phyloP scores from a whole-genome alignment of 2,888 invertebrate species.

The Diplolepis rosae region DNA sequence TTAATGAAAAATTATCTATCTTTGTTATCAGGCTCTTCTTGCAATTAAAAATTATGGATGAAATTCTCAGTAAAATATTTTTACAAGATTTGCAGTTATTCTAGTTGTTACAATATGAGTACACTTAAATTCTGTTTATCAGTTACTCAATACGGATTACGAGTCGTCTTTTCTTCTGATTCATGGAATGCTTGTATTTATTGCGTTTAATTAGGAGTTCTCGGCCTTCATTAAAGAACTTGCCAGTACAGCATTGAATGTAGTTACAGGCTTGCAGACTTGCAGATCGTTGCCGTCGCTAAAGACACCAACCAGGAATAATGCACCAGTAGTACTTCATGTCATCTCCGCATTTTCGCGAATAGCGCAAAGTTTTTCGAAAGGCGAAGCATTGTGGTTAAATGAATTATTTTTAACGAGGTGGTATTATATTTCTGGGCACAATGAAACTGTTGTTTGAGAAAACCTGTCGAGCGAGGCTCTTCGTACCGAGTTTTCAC shows the following conservation, averaged over 20 bases:
- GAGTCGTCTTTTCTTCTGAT: conserved; percentile 16
- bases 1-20: not conserved
- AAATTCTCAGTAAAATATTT: not conserved
- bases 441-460: conserved; percentile 61
- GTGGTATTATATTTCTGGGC: conserved; percentile 59
- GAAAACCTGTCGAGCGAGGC: conserved; percentile 55
- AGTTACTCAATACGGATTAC: not conserved
- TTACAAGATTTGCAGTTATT: not conserved
- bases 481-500: conserved; percentile 22
- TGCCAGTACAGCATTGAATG: conserved; percentile 15
- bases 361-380: conserved; percentile 27
- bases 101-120: conserved; percentile 21
- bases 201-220: conserved; percentile 28
- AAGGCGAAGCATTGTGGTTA: conserved; percentile 54
- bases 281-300: conserved; percentile 28
- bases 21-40: not conserved
- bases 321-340: conserved; percentile 35
- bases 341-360: conserved; percentile 51
- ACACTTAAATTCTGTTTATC: conserved; percentile 25
- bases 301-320: conserved; percentile 30
- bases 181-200: conserved; percentile 25
- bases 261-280: conserved; percentile 25
- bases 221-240: conserved; percentile 18
- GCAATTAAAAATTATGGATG: not conserved
- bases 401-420: conserved; percentile 70